Base-by-base conservation (phyloP, 2,797 vertebrate species). In the Glossophaga mutica region DNA sequence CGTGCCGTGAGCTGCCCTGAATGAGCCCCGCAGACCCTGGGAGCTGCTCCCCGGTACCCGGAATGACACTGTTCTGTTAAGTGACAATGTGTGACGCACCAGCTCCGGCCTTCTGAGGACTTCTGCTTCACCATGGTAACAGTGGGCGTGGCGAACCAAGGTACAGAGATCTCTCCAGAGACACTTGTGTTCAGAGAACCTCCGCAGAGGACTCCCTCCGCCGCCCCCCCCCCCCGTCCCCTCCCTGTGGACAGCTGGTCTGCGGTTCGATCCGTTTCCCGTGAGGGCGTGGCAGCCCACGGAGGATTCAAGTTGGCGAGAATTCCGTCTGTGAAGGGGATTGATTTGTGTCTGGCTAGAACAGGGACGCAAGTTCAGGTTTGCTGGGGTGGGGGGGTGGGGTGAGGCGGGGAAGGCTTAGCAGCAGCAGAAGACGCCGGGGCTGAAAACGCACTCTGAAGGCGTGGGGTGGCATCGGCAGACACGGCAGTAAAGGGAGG, bases 71-170 rank as follows among this genome's bases (percentile, higher is more conserved):
- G 10, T 9, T 26, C 42, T 11, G 55, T 8, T 34, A 34, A 9
- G 55, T 1, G 14, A 32, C 48, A 15, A 0, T 0, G 8, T 19
- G 0, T 4, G 15, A 6, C 6, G 9, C 7, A 0, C 0, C 2
- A 29, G 2, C 46, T 21, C 42, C 1, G 2, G 10, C n/a, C 9
- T 42, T 32, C 29, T 1, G 65, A 0, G 39, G 32, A 42, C 10
- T 2, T 4, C 42, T 22, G 1, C 0, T 52, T 62, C 14, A 9
- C 57, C 6, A 0, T 9, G 68, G 19, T 29, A 6, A 34, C 0
- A 0, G 37, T 22, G 18, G 11, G 55, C 26, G 46, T 12, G 1
- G 11, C 3, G 21, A 11, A 1, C 34, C 0, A 1, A 8, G 29
- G n/a, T 0, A 0, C 8, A 5, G 37, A 8, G 32, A 21, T 14